Percentiles rank a stretch among this genome's conserved stretches.
These are phyloP conservation scores for Bilobella aurantiaca DNA, from an alignment of 1,140 invertebrate species.

Conservation along the genomic window DNA sequence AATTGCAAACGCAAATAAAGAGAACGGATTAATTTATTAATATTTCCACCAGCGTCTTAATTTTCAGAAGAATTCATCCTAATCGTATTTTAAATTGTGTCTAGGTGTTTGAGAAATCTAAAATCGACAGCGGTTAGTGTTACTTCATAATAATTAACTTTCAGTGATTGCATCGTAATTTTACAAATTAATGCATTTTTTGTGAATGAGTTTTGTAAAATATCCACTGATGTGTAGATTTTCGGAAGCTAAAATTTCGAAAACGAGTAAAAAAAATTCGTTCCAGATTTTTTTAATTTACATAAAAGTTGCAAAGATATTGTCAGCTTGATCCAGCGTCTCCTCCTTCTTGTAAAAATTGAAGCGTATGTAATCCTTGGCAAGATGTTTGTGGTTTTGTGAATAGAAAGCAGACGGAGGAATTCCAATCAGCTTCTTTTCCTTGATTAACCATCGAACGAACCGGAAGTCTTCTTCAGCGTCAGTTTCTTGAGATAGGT, in stretches of 20 bases:
- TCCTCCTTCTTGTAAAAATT: conserved; percentile 30
- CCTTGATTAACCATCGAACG: conserved; percentile 88
- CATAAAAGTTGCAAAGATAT: conserved; percentile 10
- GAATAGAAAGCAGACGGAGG: conserved; percentile 91
- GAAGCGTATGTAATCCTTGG: conserved; percentile 72
- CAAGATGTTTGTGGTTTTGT: conserved; percentile 65
- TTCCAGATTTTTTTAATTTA: neutral
- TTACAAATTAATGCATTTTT: neutral
- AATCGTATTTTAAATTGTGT: too few species aligned
- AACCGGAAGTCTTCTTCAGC: conserved; percentile 66
- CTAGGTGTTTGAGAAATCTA: too few species aligned
- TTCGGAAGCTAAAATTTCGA: too few species aligned
- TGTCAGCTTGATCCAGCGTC: conserved; percentile 21
- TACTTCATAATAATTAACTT: too few species aligned
- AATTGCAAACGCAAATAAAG: too few species aligned
- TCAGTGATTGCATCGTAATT: neutral
- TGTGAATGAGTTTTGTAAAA: too few species aligned
- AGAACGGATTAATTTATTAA: too few species aligned
- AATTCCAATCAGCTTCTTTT: conserved; percentile 84
- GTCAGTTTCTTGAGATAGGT: conserved; percentile 53
- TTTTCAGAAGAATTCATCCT: too few species aligned
- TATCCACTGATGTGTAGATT: too few species aligned
- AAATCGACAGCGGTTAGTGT: too few species aligned
- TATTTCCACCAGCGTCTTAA: too few species aligned
- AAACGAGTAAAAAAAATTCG: neutral